phyloP scores from a whole-genome alignment of 2,797 vertebrate species.

The Pseudochaenichthys georgianus region DNA sequence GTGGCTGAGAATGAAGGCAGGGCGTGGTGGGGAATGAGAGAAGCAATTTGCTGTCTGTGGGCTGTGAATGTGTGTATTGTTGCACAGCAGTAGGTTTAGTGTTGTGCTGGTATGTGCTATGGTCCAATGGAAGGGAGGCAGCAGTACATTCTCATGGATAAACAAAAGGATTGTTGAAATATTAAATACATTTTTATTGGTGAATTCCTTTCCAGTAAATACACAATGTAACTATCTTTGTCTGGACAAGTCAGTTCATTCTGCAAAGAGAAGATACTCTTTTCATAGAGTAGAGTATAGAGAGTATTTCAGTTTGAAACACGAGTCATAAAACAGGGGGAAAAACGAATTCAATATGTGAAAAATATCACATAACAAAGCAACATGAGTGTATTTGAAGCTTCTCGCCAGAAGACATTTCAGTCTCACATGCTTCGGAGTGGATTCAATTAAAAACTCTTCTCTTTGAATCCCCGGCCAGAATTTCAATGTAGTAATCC shows the following conservation, averaged over 20 bases:
- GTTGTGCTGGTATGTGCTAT: slow-evolving; percentile 47
- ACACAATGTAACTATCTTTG: neutral
- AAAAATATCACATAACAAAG: slow-evolving; percentile 64
- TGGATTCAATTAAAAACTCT: slow-evolving; percentile 78
- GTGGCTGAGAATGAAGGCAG: slow-evolving; percentile 83
- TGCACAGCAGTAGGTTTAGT: slow-evolving; percentile 71
- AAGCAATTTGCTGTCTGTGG: slow-evolving; percentile 86
- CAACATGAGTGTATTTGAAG: slow-evolving; percentile 63
- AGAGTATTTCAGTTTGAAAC: slow-evolving; percentile 10
- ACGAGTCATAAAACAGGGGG: slow-evolving; percentile 12
- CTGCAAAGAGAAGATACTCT: neutral
- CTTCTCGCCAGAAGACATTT: slow-evolving; percentile 72
- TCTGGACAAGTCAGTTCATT: neutral
- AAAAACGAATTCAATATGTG: slow-evolving; percentile 31
- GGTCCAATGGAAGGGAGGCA: slow-evolving; percentile 42
- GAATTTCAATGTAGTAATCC: slow-evolving; percentile 71
- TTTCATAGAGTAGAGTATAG: too few relatives aligned
- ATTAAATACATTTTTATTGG: neutral
- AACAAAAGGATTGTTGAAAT: slow-evolving; percentile 12
- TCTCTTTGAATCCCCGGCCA: slow-evolving; percentile 78
- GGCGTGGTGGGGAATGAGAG: slow-evolving; percentile 83
- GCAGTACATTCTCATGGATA: slow-evolving; percentile 8
- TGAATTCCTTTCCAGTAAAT: neutral
- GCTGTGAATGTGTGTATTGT: slow-evolving; percentile 84
- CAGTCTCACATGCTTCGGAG: slow-evolving; percentile 71